Evolutionary conservation across 2,797 vertebrate genomes (phyloP).

Genomic region (Carduelis carduelis): DNA sequence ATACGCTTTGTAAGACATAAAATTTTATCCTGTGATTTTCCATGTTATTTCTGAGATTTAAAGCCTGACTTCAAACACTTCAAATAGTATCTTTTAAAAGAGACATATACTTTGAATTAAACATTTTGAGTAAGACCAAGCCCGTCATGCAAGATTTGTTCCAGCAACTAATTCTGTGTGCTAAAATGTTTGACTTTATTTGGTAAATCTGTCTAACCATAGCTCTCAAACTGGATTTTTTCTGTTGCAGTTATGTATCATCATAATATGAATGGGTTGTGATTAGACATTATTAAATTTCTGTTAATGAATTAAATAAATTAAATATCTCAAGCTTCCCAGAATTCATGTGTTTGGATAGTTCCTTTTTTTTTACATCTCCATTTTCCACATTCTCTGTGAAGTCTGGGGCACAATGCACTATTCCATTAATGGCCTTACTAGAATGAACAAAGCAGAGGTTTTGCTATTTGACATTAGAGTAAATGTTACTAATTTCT

Average conservation of each 20-base stretch:
- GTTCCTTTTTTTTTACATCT: background rate
- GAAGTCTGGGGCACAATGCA: background rate
- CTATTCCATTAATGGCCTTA: background rate
- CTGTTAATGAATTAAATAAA: background rate
- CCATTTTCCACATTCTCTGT: background rate
- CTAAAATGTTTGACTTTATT: background rate
- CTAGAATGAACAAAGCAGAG: background rate
- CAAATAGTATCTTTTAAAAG: background rate
- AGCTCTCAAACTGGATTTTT: background rate
- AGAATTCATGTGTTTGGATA: background rate
- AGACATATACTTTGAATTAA: background rate
- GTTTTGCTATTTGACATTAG: background rate
- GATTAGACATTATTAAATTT: background rate
- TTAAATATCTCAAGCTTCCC: background rate
- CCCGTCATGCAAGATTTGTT: background rate
- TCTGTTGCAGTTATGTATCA: background rate
- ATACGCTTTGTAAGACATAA: background rate
- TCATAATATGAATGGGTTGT: background rate
- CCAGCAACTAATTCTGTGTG: background rate
- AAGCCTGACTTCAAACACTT: background rate
- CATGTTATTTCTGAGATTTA: background rate
- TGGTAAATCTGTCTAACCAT: background rate
- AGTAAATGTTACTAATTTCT: background rate
- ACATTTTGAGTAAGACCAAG: background rate
- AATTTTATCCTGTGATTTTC: background rate